Conservation (phyloP, 2,888 invertebrate species). For the Artemia sp. region DNA sequence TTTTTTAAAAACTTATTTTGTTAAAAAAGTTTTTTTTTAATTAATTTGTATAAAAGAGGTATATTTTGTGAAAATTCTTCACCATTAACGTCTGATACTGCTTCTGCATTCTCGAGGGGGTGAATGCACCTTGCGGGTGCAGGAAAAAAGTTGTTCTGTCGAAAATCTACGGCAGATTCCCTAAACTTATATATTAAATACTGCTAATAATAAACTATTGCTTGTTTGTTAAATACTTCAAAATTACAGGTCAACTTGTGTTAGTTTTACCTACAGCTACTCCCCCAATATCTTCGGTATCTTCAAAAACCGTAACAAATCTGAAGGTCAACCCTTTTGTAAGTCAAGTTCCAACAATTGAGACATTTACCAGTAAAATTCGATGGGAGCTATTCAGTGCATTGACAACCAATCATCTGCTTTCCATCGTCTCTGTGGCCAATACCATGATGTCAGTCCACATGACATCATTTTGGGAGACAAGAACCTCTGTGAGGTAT, state of each 20-base stretch:
- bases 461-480: constrained; percentile 75
- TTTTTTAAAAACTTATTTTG: too few species aligned
- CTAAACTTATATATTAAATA: too few species aligned
- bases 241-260: constrained; percentile 60
- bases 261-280: constrained; percentile 77
- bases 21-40: too few species aligned
- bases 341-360: constrained; percentile 41
- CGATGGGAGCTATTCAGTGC: constrained; percentile 95
- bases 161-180: too few species aligned
- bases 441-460: constrained; percentile 97
- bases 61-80: too few species aligned
- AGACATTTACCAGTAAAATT: constrained; percentile 62
- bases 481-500: constrained; percentile 42
- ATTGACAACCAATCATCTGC: constrained; percentile 82
- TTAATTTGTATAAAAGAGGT: too few species aligned
- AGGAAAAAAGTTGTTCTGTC: too few species aligned
- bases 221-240: too few species aligned
- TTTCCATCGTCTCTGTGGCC: constrained; percentile 81
- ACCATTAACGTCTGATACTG: too few species aligned
- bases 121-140: too few species aligned
- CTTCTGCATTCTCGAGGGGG: too few species aligned
- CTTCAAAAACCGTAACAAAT: neutral
- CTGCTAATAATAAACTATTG: too few species aligned
- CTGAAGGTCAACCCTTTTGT: constrained; percentile 13
- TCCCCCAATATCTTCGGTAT: constrained; percentile 28